A percentile compares a stretch with the other conserved stretches of the same genome.
Evolutionary conservation across 2,797 vertebrate genomes (phyloP).

Genomic region (Syndactyla subalaris): DNA sequence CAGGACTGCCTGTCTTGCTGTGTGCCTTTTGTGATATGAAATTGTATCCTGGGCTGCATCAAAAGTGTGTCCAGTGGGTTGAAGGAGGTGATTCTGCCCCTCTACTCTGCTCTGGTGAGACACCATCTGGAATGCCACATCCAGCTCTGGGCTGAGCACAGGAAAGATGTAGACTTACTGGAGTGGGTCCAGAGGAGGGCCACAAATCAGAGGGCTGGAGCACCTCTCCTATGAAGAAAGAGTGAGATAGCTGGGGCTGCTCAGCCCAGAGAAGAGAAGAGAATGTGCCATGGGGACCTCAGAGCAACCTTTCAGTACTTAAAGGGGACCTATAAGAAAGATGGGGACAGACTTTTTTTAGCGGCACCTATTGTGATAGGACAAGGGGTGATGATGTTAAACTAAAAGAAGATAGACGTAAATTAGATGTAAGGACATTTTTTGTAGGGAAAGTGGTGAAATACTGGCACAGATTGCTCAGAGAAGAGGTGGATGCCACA

Average conservation of each 20-base stretch:
- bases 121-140: accelerated
- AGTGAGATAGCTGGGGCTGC: not conserved
- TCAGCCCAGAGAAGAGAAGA: not conserved
- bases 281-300: accelerated
- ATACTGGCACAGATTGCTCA: not conserved
- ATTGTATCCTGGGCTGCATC: not conserved
- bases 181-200: no score
- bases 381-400: not conserved
- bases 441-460: not conserved
- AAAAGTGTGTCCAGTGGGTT: accelerated
- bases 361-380: accelerated
- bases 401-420: not conserved
- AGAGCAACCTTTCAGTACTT: not conserved
- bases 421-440: not conserved
- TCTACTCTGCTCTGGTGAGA: not conserved
- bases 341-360: not conserved
- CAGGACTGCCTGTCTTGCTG: not conserved
- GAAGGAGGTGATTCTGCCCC: not conserved
- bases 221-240: no score
- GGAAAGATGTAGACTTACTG: no score
- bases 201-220: no score
- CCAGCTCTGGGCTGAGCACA: no score
- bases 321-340: not conserved
- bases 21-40: not conserved
- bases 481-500: not conserved